Base-by-base conservation (phyloP, 2,888 invertebrate genomes). In the Pammene fasciana region DNA sequence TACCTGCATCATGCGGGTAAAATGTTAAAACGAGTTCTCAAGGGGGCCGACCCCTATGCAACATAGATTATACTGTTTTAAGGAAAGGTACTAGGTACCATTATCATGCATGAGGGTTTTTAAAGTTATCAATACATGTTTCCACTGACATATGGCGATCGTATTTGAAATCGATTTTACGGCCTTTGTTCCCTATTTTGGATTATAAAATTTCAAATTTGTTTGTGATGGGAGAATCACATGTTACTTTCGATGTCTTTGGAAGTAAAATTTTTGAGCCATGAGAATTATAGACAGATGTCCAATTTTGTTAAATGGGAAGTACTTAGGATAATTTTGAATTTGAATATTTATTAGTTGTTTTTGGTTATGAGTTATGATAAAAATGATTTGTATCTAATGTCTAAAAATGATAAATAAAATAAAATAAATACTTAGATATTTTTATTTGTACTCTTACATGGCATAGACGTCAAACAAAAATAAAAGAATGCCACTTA, bases 21-120 rank as follows among this genome's bases (percentile, higher is more conserved):
- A 41, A 64, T 62, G 26, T 57, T 72, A 72, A 65, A 46, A 52
- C 54, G 65, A 68, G 71, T 75, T 77, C 76, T 76, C 73, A 75
- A 78, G 75, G 76, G 73, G 70, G 65, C 65, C 66, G 68, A 75
- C 89, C 89, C 89, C 78, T 81, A 89, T 88, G 75, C 75, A 78
- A 75, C 81, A 79, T 71, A 75, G 79, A 79, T 81, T 82, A 80
- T 76, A 84, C 78, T 83, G 84, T 86, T 85, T 81, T 80, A 82
- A 82, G 79, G 77, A 79, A 82, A 79, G 67, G 75, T 75, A 75
- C 71, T 64, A 65, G 60, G 66, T 67, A 59, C 66, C 73, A 74
- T 76, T 78, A 79, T 74, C 74, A 75, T 73, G 73, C 75, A 85
- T 85, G 83, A 72, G 86, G 87, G 86, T 82, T 78, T 81, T 74